Base-by-base conservation (phyloP, 2,888 invertebrate species). In the Nephrotoma guestfalica region DNA sequence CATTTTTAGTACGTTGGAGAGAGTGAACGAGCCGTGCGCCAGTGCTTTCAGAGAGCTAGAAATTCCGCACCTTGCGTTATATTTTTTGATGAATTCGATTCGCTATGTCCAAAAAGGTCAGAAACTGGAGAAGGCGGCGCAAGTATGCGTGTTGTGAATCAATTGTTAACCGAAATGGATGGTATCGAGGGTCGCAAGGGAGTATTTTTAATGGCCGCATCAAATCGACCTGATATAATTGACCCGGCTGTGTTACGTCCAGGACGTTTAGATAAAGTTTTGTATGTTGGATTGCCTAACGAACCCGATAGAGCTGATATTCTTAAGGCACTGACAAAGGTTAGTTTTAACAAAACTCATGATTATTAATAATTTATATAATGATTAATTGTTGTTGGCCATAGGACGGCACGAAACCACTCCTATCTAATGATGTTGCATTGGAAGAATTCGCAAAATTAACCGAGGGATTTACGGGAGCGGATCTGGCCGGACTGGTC, bases 71-170 rank as follows among this genome's bases (percentile, higher is more conserved):
- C 99, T 0, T 99, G 99, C 90, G 98, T 99, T 3, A 98, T 99
- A 91, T 99, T 99, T 92, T 99, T 99, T 90, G 99, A 99, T 90
- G 99, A 99, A 92, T 94, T 99, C 88, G 99, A 99, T 91, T 97
- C 99, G 0, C 91, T 99, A 43, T 99, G 98, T 90, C 98, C 99
- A 0, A 95, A 96, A 89, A 93, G 99, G 89, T 95, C 96, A 6
- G 95, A 96, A 83, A 94, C 94, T 87, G 95, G 93, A 89, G 95
- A 94, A 90, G 94, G 94, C 89, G 95, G 96, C 2, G 94, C 96
- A 0, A 95, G 96, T 0, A 94, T 94, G 89, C 94, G 99, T 43
- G 97, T 99, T 13, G 99, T 99, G 0, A 99, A 99, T 91, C 99
- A 99, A 91, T 93, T 99, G 91, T 92, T 99, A 86, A 99, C 99